Base-by-base conservation (phyloP, 2,113 vertebrate genomes). In the Calcarius ornatus region DNA sequence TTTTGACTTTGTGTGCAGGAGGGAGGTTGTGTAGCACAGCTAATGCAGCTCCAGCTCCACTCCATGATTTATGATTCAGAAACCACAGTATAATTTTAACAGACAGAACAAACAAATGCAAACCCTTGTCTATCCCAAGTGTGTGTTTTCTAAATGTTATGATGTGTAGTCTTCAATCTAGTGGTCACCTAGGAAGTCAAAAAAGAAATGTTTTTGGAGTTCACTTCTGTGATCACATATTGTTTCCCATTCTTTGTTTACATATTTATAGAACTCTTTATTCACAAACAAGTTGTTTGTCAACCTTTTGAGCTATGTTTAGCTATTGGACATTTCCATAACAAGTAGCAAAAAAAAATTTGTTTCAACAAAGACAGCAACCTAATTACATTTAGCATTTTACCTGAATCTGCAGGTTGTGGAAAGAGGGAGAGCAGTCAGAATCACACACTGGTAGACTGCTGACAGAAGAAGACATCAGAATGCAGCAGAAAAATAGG, bases 1-100 rank as follows among this genome's bases (percentile, higher is more conserved):
- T 65, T 65, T 79, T 54, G 88, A 97, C 80, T 95, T 97, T 75
- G 81, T 84, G 77, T 92, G 90, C 88, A 86, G 73, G 64, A 94
- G 72, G 66, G 92, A 96, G 95, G 47, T 87, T 71, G 6, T 88
- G 54, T 73, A 92, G 81, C 60, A 88, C 71, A 90, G 90, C 90
- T 95, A 72, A 85, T 91, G 77, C 54, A 78, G 86, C 65, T 94
- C 65, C 93, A 96, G 92, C 94, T 97, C 95, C 93, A 81, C 78
- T 71, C 91, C 63, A 59, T 87, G 91, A 96, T 97, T 97, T 97
- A 96, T 90, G 90, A 93, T 91, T 82, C 76, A 90, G 88, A 96
- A 95, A 93, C 82, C 85, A 86, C 80, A 77, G 73, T 51, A 81
- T 88, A 71, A 91, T 95, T 96, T 86, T 89, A 97, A 96, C 48